Evolutionary conservation across 2,888 invertebrate genomes (phyloP).

Genomic region (Orthosia incerta): DNA sequence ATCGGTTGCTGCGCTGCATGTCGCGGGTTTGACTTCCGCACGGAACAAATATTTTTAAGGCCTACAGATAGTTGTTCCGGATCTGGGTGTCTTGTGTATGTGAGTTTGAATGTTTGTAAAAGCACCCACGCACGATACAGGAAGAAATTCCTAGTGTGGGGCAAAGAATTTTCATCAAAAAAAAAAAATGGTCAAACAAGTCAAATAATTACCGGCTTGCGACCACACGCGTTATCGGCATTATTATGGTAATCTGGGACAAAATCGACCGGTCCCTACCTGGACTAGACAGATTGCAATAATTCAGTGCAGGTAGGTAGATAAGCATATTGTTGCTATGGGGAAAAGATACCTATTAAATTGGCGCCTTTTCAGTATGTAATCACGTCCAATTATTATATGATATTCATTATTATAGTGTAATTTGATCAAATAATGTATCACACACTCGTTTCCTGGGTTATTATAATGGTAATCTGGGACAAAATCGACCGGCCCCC

Average conservation of each 20-base stretch:
- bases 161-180: neutral
- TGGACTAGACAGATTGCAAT: conserved; percentile 30
- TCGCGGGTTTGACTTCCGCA: too few relatives aligned
- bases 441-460: neutral
- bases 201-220: conserved; percentile 34
- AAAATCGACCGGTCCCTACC: conserved; percentile 11
- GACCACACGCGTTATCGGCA: neutral
- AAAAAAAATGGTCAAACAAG: neutral
- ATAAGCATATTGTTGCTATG: conserved; percentile 1
- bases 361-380: neutral
- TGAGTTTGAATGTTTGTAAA: neutral
- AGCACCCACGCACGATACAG: neutral
- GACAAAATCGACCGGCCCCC: conserved; percentile 21
- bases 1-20: too few relatives aligned
- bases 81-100: neutral
- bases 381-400: conserved; percentile 1
- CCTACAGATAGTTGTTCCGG: too few relatives aligned
- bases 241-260: conserved; percentile 39
- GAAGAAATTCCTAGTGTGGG: too few relatives aligned
- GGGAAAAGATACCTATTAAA: neutral
- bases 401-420: conserved; percentile 24
- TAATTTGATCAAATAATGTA: conserved; percentile 42
- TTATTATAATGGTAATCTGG: conserved; percentile 35
- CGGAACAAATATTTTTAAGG: too few relatives aligned
- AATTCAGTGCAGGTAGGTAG: neutral